A percentile compares a stretch with the other conserved stretches of the same genome.
Evolutionary conservation across 2,888 invertebrate genomes (phyloP).

Genomic region (Trisateles emortualis): DNA sequence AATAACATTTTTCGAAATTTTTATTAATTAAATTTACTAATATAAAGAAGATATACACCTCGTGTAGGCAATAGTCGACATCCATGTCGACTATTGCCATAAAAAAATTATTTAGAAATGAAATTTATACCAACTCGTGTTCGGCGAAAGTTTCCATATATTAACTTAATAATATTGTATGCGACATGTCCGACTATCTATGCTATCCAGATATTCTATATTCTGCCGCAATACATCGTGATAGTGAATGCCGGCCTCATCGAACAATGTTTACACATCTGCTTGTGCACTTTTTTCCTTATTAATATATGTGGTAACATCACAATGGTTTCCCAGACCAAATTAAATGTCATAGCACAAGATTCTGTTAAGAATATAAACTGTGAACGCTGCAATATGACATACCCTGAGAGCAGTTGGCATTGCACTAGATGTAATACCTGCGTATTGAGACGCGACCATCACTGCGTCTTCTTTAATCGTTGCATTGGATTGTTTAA

Average conservation of each 20-base stretch:
- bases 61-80: too few species aligned
- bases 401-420: slow-evolving; percentile 92
- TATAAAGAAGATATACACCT: too few species aligned
- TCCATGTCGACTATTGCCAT: too few species aligned
- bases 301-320: slow-evolving; percentile 71
- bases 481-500: slow-evolving; percentile 94
- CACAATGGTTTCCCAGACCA: slow-evolving; percentile 58
- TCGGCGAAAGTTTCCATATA: background rate
- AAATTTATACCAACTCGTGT: background rate
- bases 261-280: slow-evolving; percentile 55
- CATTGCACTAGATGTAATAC: slow-evolving; percentile 93
- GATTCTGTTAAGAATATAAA: slow-evolving; percentile 70
- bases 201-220: slow-evolving; percentile 59
- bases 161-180: slow-evolving; percentile 51
- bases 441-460: slow-evolving; percentile 94
- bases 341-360: slow-evolving; percentile 52
- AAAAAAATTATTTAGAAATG: slow-evolving; percentile 2
- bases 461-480: slow-evolving; percentile 94
- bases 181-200: slow-evolving; percentile 56
- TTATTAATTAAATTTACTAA: too few species aligned
- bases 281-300: slow-evolving; percentile 59
- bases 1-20: too few species aligned
- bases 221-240: slow-evolving; percentile 57
- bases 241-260: slow-evolving; percentile 48
- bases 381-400: slow-evolving; percentile 91